Base-by-base conservation (phyloP, 53 echinoderm and acorn worm species). In the Echinarachnius parma region DNA sequence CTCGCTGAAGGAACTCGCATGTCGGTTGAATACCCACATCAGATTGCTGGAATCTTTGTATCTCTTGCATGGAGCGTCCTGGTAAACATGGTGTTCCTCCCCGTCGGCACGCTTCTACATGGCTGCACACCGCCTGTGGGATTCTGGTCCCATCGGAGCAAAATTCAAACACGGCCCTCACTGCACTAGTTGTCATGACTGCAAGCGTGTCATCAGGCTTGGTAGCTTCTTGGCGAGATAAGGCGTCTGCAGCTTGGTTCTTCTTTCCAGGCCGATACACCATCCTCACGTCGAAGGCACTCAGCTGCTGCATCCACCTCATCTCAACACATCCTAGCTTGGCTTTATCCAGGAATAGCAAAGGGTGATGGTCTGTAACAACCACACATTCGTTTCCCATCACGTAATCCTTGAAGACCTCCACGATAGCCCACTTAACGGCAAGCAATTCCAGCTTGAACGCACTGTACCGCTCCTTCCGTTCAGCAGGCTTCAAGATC, bases 391-490 rank as follows among this genome's bases (percentile, higher is more conserved):
- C 31, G 24, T 21, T 20, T 28, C 84, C 62, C 11, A 78, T 4
- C 24, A 83, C 50, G 18, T 83, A 83, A 14, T 58, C 69, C 39
- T 78, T 78, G 52, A 83, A 83, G 2, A 64, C 78, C 21, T 85
- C 52, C 2, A 80, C 80, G 0, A 85, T 34, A 3, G 75, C 75
- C 85, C 85, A 85, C 31, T 57, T 80, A 15, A 78, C 21, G 4
- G 77, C 83, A 13, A 83, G 72, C 3, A 84, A 45, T 48, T 82
- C 80, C 9, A 86, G 14, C 36, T 86, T 86, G 20, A 86, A 75
- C 1, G 80, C 80, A 30, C 80, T 80, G 48, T 86, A 86, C 10
- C 47, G 64, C 10, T 39, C 80, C 34, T 29, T 76, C n/a, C 47
- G 50, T 32, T 81, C 77, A 14, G 75, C 48, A 13, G 66, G 75